Evolutionary conservation across 2,888 invertebrate species (phyloP), one percentile per base, ranked within the genome.

Genomic region (Limnephilus lunatus): DNA sequence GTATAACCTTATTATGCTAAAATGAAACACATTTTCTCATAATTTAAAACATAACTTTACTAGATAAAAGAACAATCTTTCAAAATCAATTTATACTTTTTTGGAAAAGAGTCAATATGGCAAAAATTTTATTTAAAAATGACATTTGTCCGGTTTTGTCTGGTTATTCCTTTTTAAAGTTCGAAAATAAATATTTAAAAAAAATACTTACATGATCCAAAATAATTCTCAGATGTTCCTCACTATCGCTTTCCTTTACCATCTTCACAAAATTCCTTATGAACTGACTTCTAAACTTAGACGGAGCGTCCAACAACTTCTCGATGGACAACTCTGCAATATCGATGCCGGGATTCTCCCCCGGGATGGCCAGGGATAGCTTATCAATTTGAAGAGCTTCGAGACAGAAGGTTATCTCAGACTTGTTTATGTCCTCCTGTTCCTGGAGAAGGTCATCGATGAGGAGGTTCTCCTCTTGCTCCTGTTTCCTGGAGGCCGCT

Each of bases 261-360:
- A 15, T 85, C 35, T 35, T 81, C 14, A 91, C 44, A 25, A 35
- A 80, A 31, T 91, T 90, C 53, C 81, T 85, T 15, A 93, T 53
- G 32, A 92, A 92, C n/a, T 85, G 35, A 15, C 81, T 25, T 35
- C 89, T 68, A 3, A 35, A 86, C 31, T 89, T 48, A 14, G 88
- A 89, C 5, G 92, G 83, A 48, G 81, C 53, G 14, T 89, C 86
- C 35, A 53, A 80, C 12, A 89, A 86, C 39, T 81, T 88, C 0
- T 80, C 82, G 32, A 89, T 85, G 39, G 48, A 30, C 19, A 93
- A 44, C 31, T 80, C 25, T 3, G 30, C 4, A 5, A 92, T 81
- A 68, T 89, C 82, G 12, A 93, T 91, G 39, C 93, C 93, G 9
- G 93, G 93, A 83, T 93, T 93, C 48, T 93, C 93, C 7, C 80